A percentile compares a stretch with the other conserved stretches of the same genome.
These are phyloP conservation scores for Puffinus mauretanicus DNA, from an alignment of 2,113 vertebrate species.

Conservation along the genomic window DNA sequence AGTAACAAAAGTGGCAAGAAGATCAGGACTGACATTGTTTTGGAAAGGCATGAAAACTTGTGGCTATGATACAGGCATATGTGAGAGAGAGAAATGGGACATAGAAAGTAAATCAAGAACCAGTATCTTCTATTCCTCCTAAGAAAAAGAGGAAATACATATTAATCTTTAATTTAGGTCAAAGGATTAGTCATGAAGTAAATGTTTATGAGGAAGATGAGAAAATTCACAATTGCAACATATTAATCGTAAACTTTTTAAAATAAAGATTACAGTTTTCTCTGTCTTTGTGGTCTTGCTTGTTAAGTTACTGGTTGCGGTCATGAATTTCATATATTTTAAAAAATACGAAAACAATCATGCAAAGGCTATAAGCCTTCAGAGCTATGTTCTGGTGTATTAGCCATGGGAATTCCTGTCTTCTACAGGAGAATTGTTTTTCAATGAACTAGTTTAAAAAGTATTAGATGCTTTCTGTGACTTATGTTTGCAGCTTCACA, in stretches of 20 bases:
- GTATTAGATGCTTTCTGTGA: not conserved
- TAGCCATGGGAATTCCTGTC: not conserved
- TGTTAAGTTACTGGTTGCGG: not conserved
- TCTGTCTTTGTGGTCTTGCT: not conserved
- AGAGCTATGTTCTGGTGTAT: not conserved
- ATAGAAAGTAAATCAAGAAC: not conserved
- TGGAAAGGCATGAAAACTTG: not conserved
- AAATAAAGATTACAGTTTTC: not conserved
- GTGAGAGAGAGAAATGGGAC: not conserved
- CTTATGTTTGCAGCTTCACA: not conserved
- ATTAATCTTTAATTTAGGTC: not conserved
- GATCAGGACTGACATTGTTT: not conserved
- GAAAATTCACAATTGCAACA: not conserved
- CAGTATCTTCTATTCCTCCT: not conserved
- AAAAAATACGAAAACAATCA: not conserved
- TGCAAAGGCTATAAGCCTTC: not conserved
- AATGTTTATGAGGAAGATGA: not conserved
- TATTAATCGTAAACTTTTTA: not conserved
- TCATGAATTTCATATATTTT: not conserved
- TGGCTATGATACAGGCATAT: not conserved
- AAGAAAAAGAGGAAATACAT: not conserved
- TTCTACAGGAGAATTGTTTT: not conserved
- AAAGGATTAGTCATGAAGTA: not conserved
- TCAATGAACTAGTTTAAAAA: not conserved
- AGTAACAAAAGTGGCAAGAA: not conserved